A percentile compares a stretch with the other conserved stretches of the same genome.
These are phyloP conservation scores for Albula goreensis DNA, from an alignment of 2,113 vertebrate species.

Conservation along the genomic window DNA sequence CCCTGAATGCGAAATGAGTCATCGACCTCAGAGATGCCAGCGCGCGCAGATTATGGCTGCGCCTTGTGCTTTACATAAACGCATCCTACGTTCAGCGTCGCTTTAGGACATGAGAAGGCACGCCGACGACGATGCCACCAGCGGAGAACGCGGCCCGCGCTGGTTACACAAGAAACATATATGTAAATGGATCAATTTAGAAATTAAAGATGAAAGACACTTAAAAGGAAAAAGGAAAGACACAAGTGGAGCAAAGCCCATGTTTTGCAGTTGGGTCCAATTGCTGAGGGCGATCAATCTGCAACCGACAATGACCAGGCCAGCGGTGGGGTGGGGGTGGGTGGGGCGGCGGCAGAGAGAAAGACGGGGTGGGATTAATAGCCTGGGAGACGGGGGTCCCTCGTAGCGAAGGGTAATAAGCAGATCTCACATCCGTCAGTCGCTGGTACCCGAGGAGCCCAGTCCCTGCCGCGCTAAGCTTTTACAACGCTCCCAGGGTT, in stretches of 20 bases:
- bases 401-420: conserved; percentile 28
- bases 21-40: not conserved
- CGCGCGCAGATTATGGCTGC: not conserved
- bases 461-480: conserved; percentile 32
- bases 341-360: conserved; percentile 4
- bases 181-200: not conserved
- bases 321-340: conserved; percentile 8
- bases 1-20: not conserved
- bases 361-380: conserved; percentile 27
- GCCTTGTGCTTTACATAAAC: not conserved
- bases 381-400: conserved; percentile 30
- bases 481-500: conserved; percentile 23
- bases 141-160: not conserved
- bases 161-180: too few species aligned
- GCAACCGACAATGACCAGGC: too few species aligned
- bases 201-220: not conserved
- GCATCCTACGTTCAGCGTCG: not conserved
- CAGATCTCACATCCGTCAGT: conserved; percentile 33
- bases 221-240: not conserved
- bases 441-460: not conserved
- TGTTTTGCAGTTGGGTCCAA: conserved; percentile 14
- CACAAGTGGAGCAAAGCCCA: not conserved
- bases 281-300: conserved; percentile 29
- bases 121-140: not conserved
- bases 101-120: not conserved